phyloP scores from a whole-genome alignment of 2,888 invertebrate species.

The Hipparchia semele region DNA sequence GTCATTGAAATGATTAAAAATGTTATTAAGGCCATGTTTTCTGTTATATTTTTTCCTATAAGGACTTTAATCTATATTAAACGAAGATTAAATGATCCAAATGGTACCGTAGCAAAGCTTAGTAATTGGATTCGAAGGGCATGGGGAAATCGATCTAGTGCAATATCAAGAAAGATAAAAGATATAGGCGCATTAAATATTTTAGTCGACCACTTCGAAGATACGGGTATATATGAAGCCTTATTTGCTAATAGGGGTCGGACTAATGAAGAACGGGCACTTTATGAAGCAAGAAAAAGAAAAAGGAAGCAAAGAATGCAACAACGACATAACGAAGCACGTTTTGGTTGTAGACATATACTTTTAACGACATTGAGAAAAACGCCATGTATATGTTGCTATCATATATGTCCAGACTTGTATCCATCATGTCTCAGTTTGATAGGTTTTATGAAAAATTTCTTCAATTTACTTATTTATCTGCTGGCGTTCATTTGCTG shows the following conservation, averaged over 20 bases:
- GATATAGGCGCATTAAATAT: slow-evolving; percentile 51
- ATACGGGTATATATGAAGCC: slow-evolving; percentile 44
- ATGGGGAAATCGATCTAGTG: slow-evolving; percentile 50
- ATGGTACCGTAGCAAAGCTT: slow-evolving; percentile 42
- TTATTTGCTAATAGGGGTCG: slow-evolving; percentile 49
- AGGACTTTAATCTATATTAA: slow-evolving; percentile 44
- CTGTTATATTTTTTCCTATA: slow-evolving; percentile 48
- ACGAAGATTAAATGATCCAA: slow-evolving; percentile 45
- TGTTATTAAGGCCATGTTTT: slow-evolving; percentile 38
- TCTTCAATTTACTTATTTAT: slow-evolving; percentile 51
- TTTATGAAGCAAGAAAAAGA: slow-evolving; percentile 40
- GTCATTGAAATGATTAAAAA: slow-evolving; percentile 31
- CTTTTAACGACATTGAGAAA: slow-evolving; percentile 55
- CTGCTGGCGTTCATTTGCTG: slow-evolving; percentile 42
- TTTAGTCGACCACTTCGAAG: slow-evolving; percentile 50
- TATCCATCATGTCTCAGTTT: slow-evolving; percentile 59
- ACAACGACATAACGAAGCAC: slow-evolving; percentile 48
- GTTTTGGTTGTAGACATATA: slow-evolving; percentile 51
- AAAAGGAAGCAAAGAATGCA: slow-evolving; percentile 46
- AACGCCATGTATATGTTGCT: slow-evolving; percentile 62
- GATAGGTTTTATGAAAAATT: slow-evolving; percentile 46
- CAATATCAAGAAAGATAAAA: slow-evolving; percentile 47
- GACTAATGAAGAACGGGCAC: slow-evolving; percentile 47
- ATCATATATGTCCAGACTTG: slow-evolving; percentile 57
- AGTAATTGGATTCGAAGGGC: slow-evolving; percentile 40